phyloP scores from a whole-genome alignment of 2,888 invertebrate genomes.

The Unio delphinus region DNA sequence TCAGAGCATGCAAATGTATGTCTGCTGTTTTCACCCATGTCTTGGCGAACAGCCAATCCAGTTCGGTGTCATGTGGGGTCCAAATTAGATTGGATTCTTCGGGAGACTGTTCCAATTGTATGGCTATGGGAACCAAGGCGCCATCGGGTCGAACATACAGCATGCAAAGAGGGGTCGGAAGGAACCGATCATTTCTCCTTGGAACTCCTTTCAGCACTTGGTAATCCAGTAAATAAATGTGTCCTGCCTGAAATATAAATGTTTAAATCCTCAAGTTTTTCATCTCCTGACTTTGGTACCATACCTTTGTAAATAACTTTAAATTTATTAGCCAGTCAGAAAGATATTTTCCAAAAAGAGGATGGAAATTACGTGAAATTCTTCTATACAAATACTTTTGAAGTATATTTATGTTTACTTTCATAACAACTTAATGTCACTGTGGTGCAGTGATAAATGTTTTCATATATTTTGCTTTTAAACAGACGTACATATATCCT shows the following conservation, averaged over 20 bases:
- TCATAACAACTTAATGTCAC: too few species aligned
- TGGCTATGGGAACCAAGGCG: slow-evolving; percentile 31
- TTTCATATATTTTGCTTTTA: too few species aligned
- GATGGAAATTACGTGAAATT: too few species aligned
- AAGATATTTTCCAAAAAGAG: too few species aligned
- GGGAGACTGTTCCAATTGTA: slow-evolving; percentile 25
- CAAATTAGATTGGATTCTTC: slow-evolving; percentile 27
- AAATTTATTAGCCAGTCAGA: too few species aligned
- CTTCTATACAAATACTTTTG: too few species aligned
- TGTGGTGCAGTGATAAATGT: too few species aligned
- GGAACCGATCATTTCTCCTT: slow-evolving; percentile 6
- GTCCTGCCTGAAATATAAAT: slow-evolving; percentile 21
- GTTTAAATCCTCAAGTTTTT: neutral
- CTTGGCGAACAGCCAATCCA: slow-evolving; percentile 33
- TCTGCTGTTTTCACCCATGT: slow-evolving; percentile 28
- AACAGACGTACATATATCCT: too few species aligned
- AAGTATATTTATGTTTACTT: too few species aligned
- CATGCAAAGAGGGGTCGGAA: slow-evolving; percentile 27
- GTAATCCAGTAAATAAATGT: slow-evolving; percentile 31
- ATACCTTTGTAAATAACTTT: too few species aligned
- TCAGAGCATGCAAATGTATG: slow-evolving; percentile 25
- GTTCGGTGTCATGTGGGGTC: slow-evolving; percentile 27
- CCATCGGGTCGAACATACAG: slow-evolving; percentile 25
- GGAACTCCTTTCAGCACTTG: slow-evolving; percentile 16
- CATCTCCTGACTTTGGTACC: too few species aligned